Evolutionary conservation across 2,888 invertebrate species (phyloP), one percentile per base, ranked within the genome.

Genomic region (Lycia hirtaria): DNA sequence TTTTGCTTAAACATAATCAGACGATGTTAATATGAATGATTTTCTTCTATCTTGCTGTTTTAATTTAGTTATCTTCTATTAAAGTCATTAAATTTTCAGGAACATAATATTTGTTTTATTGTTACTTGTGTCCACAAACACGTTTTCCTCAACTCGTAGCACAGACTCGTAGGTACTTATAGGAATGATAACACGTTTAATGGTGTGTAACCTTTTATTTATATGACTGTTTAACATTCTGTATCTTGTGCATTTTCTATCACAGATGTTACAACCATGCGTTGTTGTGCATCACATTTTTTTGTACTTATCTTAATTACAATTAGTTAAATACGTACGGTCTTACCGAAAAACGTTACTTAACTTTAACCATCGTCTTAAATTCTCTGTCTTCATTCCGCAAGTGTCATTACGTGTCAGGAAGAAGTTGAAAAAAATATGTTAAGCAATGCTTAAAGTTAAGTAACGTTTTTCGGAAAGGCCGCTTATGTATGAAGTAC

Each of bases 61-160:
- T 91, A 91, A 91, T 91, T 92, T 91, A 91, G 90, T 92, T 91
- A 91, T 88, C 89, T 91, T 91, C 87, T 91, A 90, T 90, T 91
- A 91, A 92, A 92, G 92, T 92, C 92, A 92, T 91, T 91, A 92
- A 91, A 92, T 90, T 92, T 91, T 90, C 91, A 90, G 86, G 90
- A 90, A 88, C 80, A 81, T 85, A 81, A 66, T 63, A 57, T 62
- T 78, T 67, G 73, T 76, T 78, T 83, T 82, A 81, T 77, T 72
- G 57, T 75, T 75, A 61, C 57, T 58, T 4, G n/a, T 7, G 1
- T 6, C 20, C 10, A 20, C n/a, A n/a, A 5, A 40, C 37, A 40
- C n/a, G 20, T 40, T 40, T 37, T 37, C 37, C 37, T 37, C 37
- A 19, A 10, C 1, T 19, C 4, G n/a, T n/a, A n/a, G n/a, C n/a